phyloP scores from a whole-genome alignment of 1,140 invertebrate genomes.

The Bombus impatiens region DNA sequence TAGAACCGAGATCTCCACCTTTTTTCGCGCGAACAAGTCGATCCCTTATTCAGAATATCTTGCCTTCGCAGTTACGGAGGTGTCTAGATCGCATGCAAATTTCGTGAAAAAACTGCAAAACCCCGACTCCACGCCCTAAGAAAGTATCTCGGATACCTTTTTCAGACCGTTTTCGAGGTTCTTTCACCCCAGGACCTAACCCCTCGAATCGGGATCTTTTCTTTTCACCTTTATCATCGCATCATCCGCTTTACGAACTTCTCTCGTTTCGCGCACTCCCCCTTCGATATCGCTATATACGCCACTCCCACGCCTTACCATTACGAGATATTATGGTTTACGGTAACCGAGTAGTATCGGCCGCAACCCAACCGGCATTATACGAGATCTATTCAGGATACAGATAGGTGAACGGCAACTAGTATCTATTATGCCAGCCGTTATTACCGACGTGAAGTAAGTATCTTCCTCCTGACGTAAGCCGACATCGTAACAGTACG shows the following conservation, averaged over 20 bases:
- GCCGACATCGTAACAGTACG: slow-evolving; percentile 11
- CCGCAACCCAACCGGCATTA: slow-evolving; percentile 14
- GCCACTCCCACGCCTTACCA: background rate
- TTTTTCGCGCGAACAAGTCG: background rate
- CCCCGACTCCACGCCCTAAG: no score
- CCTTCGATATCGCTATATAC: background rate
- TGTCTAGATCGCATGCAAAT: slow-evolving; percentile 30
- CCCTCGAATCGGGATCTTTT: background rate
- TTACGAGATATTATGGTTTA: slow-evolving; percentile 47
- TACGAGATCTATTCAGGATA: slow-evolving; percentile 29
- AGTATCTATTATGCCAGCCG: slow-evolving; percentile 38
- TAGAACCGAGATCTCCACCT: no score
- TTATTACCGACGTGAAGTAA: slow-evolving; percentile 25
- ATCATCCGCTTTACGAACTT: slow-evolving; percentile 1
- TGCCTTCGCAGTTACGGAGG: background rate
- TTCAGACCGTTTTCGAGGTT: background rate
- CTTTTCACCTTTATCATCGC: slow-evolving; percentile 18
- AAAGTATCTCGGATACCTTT: slow-evolving; percentile 14
- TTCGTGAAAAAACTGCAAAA: background rate
- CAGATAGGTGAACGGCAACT: slow-evolving; percentile 15
- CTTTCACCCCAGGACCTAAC: background rate
- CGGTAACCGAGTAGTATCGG: slow-evolving; percentile 12
- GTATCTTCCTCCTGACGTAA: slow-evolving; percentile 28
- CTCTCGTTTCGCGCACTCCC: background rate
- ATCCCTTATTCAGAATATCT: slow-evolving; percentile 29